Evolutionary conservation across 2,888 invertebrate genomes (phyloP), one percentile per base, ranked within the genome.

Genomic region (Galeopsomyia nigrocyanea): DNA sequence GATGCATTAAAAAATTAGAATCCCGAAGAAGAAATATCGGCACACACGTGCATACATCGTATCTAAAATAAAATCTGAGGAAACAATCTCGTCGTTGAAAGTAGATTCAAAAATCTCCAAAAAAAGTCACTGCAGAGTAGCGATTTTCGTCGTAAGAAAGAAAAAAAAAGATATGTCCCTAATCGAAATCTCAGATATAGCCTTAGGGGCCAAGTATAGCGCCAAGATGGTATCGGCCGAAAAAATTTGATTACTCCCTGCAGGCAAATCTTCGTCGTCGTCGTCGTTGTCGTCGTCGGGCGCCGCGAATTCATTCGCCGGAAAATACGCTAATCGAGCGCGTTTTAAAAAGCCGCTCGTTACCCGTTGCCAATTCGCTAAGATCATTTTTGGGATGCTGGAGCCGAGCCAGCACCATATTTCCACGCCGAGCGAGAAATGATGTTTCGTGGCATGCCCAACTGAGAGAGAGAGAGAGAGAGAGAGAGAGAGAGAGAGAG

Each of bases 291-390:
- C 58, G 67, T 21, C 16, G 26, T 39, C 67, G 67, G 70, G 58
- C 68, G 58, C 63, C 39, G 21, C 53, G 70, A 77, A 77, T 77
- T 76, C 75, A 75, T 76, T 77, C 73, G 65, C 69, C 72, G 71
- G 76, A 76, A 77, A 75, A 77, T 77, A 77, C 71, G 76, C 76
- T 77, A 77, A 76, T 76, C 76, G 76, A 73, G 73, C 67, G 75
- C 61, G 14, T 21, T 19, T 47, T 47, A 14, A 55, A 47, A 68
- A 51, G 64, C 64, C 53, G 67, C 63, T 72, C 75, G 73, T 77
- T 76, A 76, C 75, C 26, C 39, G 76, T 75, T 75, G 68, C 75
- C 76, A 76, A 76, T 78, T 71, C 64, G 64, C 74, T 73, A 68
- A 76, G 67, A 75, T 76, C 73, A 76, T 78, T 71, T 70, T 57